Conservation (phyloP, 1,140 invertebrate genomes). For the Carposina sasakii region DNA sequence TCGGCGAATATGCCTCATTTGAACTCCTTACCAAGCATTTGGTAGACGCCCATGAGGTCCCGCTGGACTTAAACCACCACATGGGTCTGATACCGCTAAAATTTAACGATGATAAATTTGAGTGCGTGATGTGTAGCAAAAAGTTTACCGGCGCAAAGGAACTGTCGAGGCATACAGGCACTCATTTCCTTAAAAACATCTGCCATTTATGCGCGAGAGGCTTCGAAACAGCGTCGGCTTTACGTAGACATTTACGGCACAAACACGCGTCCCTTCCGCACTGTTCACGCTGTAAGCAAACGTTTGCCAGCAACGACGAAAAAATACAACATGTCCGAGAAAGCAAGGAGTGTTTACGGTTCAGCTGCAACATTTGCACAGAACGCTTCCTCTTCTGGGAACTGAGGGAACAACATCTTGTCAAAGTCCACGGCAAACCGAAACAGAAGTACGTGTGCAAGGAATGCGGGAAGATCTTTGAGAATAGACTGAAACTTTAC, state of each 20-base stretch:
- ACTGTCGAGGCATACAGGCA: neutral
- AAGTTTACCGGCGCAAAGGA: neutral
- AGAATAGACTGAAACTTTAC: neutral
- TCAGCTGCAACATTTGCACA: neutral
- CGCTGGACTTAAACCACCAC: neutral
- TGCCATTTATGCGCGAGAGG: constrained; percentile 6
- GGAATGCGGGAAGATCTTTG: neutral
- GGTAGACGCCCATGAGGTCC: neutral
- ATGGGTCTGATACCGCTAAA: neutral
- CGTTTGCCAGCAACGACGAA: neutral
- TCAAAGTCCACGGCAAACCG: constrained; percentile 2
- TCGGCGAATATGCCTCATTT: neutral
- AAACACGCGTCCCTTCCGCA: neutral
- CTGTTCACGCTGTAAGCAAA: neutral
- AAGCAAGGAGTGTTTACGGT: constrained; percentile 5
- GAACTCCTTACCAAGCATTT: neutral
- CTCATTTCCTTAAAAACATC: constrained; percentile 3
- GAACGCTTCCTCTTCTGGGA: constrained; percentile 1
- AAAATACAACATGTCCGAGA: neutral
- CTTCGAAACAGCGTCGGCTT: neutral
- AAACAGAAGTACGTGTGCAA: neutral
- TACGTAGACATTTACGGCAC: neutral
- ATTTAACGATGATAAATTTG: neutral
- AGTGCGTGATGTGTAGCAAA: constrained; percentile 1
- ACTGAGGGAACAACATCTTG: neutral